Base-by-base conservation (phyloP, 2,888 invertebrate genomes). In the Dinocampus coccinellae region DNA sequence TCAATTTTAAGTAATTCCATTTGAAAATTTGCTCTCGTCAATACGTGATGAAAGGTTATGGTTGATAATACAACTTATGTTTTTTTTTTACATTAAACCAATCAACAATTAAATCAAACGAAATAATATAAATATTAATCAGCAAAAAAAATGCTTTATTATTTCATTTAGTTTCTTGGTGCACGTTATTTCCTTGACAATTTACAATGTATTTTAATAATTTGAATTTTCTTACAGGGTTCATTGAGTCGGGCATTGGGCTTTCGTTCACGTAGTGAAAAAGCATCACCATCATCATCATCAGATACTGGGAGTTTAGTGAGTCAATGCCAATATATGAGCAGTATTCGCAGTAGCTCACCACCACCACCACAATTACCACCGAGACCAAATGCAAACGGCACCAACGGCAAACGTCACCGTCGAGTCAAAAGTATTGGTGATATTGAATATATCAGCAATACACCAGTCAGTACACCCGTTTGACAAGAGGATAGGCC, bases 161-260 rank as follows among this genome's bases (percentile, higher is more conserved):
- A n/a, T 26, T n/a, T 16, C 16, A 42, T 10, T 52, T 61, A 10
- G 10, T 29, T n/a, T n/a, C 26, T 36, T n/a, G 9, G 29, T 20
- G 16, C 57, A 29, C 61, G 60, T 47, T 11, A 34, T 24, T 42
- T 55, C 1, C 16, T 22, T 11, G 2, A 34, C 67, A 11, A 24
- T 3, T 11, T 11, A 26, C 3, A 24, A n/a, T 3, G 4, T 26
- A 10, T 55, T 52, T 60, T 22, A 71, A 69, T 11, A n/a, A 68
- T 71, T 53, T 70, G 26, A 29, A 61, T 67, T 82, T 36, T 6
- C 16, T 66, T 87, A n/a, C 89, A 94, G 94, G 93, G 93, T 74
- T 93, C 93, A 61, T 89, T 94, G 85, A 92, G 92, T 73, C 90
- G 93, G 73, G 94, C 93, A 3, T 88, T 94, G 47, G 94, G 94